Conservation (phyloP, 2,888 invertebrate genomes). For the Stictocephala bisonia region DNA sequence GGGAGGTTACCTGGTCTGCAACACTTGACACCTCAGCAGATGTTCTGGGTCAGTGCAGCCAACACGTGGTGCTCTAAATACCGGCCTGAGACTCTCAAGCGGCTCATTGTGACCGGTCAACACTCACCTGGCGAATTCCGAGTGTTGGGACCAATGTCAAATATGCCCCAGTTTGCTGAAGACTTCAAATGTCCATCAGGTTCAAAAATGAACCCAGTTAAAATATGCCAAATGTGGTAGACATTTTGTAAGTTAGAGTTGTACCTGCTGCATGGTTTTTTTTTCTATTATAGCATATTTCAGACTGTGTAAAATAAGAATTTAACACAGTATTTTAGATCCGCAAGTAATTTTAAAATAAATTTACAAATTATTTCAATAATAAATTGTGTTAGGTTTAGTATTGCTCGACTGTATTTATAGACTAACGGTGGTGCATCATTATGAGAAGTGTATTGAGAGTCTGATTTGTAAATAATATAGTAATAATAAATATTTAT, state of each 20-base stretch:
- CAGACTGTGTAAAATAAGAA: too few species aligned
- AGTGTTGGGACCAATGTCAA: conserved; percentile 72
- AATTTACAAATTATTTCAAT: too few species aligned
- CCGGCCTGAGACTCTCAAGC: conserved; percentile 75
- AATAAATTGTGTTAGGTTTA: too few species aligned
- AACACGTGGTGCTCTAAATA: conserved; percentile 91
- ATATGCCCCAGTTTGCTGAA: conserved; percentile 70
- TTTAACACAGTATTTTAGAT: too few species aligned
- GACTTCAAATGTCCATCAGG: conserved; percentile 73
- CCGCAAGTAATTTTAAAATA: too few species aligned
- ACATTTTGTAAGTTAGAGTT: too few species aligned
- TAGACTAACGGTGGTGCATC: too few species aligned
- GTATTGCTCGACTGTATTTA: not conserved
- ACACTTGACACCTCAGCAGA: conserved; percentile 75
- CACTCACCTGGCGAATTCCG: conserved; percentile 70
- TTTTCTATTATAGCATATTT: too few species aligned
- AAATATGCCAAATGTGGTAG: conserved; percentile 74
- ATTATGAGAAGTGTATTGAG: too few species aligned
- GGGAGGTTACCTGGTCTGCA: conserved; percentile 76
- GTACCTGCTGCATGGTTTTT: too few species aligned
- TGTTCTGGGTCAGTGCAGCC: conserved; percentile 87
- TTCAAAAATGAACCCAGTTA: conserved; percentile 71
- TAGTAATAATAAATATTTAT: too few species aligned
- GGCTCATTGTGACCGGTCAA: conserved; percentile 81
- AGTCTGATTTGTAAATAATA: too few species aligned